Evolutionary conservation across 2,113 vertebrate species (phyloP), one percentile per base, ranked within the genome.

Genomic region (Micronisus gabar): DNA sequence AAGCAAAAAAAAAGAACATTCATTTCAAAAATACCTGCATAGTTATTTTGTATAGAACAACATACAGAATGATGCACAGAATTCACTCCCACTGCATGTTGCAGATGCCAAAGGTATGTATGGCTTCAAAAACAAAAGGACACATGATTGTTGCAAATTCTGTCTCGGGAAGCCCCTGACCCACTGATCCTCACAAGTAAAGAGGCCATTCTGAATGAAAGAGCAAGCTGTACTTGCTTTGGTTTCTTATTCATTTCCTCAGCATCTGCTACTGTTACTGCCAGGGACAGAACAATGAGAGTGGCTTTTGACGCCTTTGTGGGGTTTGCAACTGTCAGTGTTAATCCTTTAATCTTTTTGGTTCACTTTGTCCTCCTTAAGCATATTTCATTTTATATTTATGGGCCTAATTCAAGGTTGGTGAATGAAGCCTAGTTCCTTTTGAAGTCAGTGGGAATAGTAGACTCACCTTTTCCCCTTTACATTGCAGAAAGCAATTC

Each of bases 281-380:
- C 45, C 66, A 66, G 29, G 34, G 38, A 67, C 18, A 47, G 59
- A 94, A 86, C 55, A 92, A 81, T 59, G 29, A 62, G n/a, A 83
- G 38, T 50, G 59, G 13, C 47, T 86, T 92, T 90, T 92, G 72
- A 93, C 0, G 0, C n/a, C 59, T 78, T 66, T 84, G 80, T 74
- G 71, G 59, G 15, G 81, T 94, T 92, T 95, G 40, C 71, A 88
- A 92, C 58, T 48, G 13, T 81, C 55, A 88, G 25, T 71, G 38
- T 41, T 89, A 94, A 95, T 91, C 38, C 55, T 94, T 94, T 95
- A 88, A 88, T 91, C 38, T 71, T 91, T 96, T 71, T 38, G 4
- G 15, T 74, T 95, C 62, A 67, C 32, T 91, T 78, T 91, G 68
- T 86, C 76, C 43, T 86, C 63, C 82, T 74, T 78, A 84, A 93